Conservation (phyloP, 2,888 invertebrate genomes). For the Digitonthophagus gazella region DNA sequence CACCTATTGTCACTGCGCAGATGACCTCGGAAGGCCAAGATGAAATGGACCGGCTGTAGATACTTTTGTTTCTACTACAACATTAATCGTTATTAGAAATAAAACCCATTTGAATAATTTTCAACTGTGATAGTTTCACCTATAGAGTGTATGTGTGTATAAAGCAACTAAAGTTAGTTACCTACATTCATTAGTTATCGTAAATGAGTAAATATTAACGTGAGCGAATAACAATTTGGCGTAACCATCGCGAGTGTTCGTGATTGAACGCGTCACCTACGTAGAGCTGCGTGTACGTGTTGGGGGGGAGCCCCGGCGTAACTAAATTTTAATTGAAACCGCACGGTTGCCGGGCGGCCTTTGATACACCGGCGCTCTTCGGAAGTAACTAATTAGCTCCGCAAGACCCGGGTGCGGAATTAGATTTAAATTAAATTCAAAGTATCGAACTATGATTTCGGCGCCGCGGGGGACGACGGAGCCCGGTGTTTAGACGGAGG, state of each 20-base stretch:
- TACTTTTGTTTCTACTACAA: too few species aligned
- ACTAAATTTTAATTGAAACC: slow-evolving; percentile 46
- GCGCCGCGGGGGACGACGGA: neutral
- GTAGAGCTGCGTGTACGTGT: slow-evolving; percentile 23
- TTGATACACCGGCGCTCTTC: slow-evolving; percentile 42
- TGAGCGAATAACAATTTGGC: neutral
- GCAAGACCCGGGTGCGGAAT: slow-evolving; percentile 22
- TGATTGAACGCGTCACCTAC: slow-evolving; percentile 3
- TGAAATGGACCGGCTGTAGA: too few species aligned
- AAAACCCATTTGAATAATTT: too few species aligned
- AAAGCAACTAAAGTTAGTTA: neutral
- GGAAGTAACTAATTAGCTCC: slow-evolving; percentile 40
- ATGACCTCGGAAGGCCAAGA: too few species aligned
- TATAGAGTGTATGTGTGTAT: too few species aligned
- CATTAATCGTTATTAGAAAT: too few species aligned
- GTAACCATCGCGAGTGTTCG: neutral
- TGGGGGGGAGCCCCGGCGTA: slow-evolving; percentile 34
- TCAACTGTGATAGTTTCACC: too few species aligned
- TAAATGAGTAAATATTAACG: neutral
- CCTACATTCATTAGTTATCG: neutral
- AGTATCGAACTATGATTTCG: slow-evolving; percentile 24
- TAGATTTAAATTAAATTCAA: slow-evolving; percentile 28
- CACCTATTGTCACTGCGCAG: too few species aligned
- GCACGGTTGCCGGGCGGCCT: slow-evolving; percentile 41
- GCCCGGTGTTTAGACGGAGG: neutral